Base-by-base conservation (phyloP, 2,797 vertebrate genomes). In the Gobionotothen gibberifrons region DNA sequence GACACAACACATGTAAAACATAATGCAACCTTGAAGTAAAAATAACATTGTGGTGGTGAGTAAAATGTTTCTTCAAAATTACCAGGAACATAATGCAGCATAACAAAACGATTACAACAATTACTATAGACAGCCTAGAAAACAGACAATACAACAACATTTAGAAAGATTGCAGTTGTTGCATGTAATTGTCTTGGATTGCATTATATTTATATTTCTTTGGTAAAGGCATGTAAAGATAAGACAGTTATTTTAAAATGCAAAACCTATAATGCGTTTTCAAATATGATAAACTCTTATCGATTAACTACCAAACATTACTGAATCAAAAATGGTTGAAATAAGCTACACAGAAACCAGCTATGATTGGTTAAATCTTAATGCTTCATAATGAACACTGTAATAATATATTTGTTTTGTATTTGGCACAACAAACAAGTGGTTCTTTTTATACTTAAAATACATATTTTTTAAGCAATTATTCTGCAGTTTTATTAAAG, bases 1-100 rank as follows among this genome's bases (percentile, higher is more conserved):
- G 46, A 76, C 71, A 67, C 36, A 65, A 39, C 12, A 59, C 3
- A 2, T 46, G 3, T 44, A 39, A 43, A 77, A 47, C 29, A 6
- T 9, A 48, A 9, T 65, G 17, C 15, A 70, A 63, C 17, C 3
- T 40, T 63, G 19, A 11, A 53, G 14, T 44, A 3, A 21, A 47
- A 29, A 12, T 5, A 16, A 1, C 3, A 21, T 3, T 48, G 14
- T 40, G 19, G 2, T 52, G 10, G 19, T 21, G 9, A 51, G 59
- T 53, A 16, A 1, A 29, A 4, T 51, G 52, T 55, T 68, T 29
- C 2, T 52, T 3, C 3, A 46, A 62, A 43, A 32, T 15, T 19
- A 26, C 52, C 11, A 70, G 21, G 3, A 36, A 56, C 42, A 36
- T 40, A 51, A 44, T 12, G 2, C 2, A 68, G 49, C 5, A 2